A percentile compares a stretch with the other conserved stretches of the same genome.
Conservation (phyloP, 2,113 vertebrate species). For the Corydoras maculifer region DNA sequence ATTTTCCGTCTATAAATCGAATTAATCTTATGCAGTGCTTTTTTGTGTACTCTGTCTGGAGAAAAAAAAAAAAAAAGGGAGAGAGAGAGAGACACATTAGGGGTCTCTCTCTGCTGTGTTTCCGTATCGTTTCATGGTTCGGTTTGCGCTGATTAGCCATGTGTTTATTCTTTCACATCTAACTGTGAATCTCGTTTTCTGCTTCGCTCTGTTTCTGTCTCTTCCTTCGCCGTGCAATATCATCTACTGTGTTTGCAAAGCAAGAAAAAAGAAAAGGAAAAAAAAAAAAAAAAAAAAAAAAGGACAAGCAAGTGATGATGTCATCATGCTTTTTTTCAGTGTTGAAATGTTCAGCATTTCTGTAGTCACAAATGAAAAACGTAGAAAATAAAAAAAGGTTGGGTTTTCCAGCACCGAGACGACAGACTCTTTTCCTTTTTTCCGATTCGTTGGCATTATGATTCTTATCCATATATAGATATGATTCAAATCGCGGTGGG, state of each 20-base stretch:
- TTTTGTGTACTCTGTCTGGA: slow-evolving; percentile 19
- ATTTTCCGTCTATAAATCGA: slow-evolving; percentile 45
- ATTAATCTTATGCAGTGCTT: slow-evolving; percentile 20
- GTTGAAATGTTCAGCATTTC: slow-evolving; percentile 97
- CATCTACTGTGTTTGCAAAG: slow-evolving; percentile 97
- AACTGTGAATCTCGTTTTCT: neutral
- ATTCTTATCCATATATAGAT: no score
- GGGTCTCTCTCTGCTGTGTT: slow-evolving; percentile 20
- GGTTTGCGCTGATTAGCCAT: neutral
- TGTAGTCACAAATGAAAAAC: slow-evolving; percentile 87
- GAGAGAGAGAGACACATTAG: slow-evolving; percentile 2
- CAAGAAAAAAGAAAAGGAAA: slow-evolving; percentile 62
- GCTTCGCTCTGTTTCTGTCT: slow-evolving; percentile 55
- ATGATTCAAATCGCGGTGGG: no score
- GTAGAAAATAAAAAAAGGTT: slow-evolving; percentile 99
- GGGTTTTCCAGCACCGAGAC: slow-evolving; percentile 94
- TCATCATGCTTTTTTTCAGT: slow-evolving; percentile 93
- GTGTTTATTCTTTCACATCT: slow-evolving; percentile 5
- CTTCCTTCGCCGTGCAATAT: slow-evolving; percentile 89
- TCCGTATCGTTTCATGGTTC: slow-evolving; percentile 7
- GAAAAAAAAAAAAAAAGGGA: neutral
- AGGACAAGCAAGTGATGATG: slow-evolving; percentile 87
- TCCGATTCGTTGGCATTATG: no score
- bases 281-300: slow-evolving; percentile 22
- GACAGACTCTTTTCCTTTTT: slow-evolving; percentile 50